Evolutionary conservation across 2,113 vertebrate species (phyloP).

Genomic region (Mus pahari): DNA sequence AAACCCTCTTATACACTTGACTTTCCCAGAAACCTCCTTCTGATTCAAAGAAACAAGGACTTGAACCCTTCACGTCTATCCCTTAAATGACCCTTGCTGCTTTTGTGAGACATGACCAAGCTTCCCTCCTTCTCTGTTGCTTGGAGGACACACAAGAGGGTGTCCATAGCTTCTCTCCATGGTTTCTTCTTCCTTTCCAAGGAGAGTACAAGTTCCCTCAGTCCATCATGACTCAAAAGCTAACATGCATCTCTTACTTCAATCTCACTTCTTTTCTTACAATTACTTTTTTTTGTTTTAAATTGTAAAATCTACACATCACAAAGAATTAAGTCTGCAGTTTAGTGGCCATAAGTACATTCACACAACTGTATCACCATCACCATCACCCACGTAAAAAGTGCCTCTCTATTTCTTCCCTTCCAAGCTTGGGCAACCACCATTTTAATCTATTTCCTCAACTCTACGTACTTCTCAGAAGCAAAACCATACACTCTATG

Average conservation of each 20-base stretch:
- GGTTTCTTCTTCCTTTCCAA: neutral
- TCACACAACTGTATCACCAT: neutral
- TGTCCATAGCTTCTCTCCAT: neutral
- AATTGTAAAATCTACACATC: conserved; percentile 16
- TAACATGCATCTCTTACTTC: neutral
- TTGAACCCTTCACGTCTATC: neutral
- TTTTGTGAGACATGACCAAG: neutral
- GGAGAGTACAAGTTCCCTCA: neutral
- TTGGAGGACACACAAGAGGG: neutral
- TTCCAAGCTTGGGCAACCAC: neutral
- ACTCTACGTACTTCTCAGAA: neutral
- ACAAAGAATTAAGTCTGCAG: neutral
- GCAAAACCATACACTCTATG: neutral
- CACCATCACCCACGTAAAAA: neutral
- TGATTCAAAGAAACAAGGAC: neutral
- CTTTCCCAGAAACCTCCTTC: neutral
- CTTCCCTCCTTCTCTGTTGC: neutral
- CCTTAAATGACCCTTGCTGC: neutral
- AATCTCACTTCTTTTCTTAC: neutral
- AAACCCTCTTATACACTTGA: neutral
- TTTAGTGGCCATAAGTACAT: neutral
- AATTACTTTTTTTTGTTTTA: neutral
- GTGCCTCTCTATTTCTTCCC: neutral
- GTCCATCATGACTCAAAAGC: neutral
- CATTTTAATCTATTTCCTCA: neutral